Percentiles rank a stretch among this genome's conserved stretches.
These are phyloP conservation scores for Calephelis perditalis DNA, from an alignment of 2,888 invertebrate species.

Conservation along the genomic window DNA sequence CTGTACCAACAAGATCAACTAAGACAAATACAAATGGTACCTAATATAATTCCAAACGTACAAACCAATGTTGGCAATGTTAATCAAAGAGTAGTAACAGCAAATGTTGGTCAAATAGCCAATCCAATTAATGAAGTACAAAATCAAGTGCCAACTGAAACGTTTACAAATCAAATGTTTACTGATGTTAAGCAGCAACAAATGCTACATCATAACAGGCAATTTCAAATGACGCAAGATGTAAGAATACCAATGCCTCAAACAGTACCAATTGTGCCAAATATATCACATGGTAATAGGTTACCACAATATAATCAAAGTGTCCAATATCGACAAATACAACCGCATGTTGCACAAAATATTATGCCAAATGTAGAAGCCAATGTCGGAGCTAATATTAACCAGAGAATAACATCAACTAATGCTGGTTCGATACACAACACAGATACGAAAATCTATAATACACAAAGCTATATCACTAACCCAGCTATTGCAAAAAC, in stretches of 20 bases:
- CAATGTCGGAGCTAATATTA: slow-evolving; percentile 5
- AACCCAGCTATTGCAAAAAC: slow-evolving; percentile 17
- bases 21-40: slow-evolving; percentile 29
- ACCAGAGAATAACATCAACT: slow-evolving; percentile 15
- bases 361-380: slow-evolving; percentile 15
- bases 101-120: slow-evolving; percentile 27
- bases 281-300: slow-evolving; percentile 10
- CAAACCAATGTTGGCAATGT: slow-evolving; percentile 25
- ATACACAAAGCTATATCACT: slow-evolving; percentile 7
- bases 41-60: slow-evolving; percentile 30
- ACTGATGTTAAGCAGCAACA: slow-evolving; percentile 29
- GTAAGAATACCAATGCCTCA: slow-evolving; percentile 32
- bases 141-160: slow-evolving; percentile 26
- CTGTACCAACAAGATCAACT: slow-evolving; percentile 38
- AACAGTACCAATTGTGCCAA: slow-evolving; percentile 30
- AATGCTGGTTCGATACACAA: slow-evolving; percentile 11
- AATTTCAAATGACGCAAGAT: slow-evolving; percentile 22
- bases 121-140: slow-evolving; percentile 26
- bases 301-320: slow-evolving; percentile 15
- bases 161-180: slow-evolving; percentile 22
- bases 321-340: slow-evolving; percentile 17
- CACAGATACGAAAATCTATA: slow-evolving; percentile 11
- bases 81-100: slow-evolving; percentile 25
- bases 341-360: slow-evolving; percentile 8
- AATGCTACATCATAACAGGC: slow-evolving; percentile 21